phyloP scores from a whole-genome alignment of 2,113 vertebrate species.

The Chaetodon auriga region DNA sequence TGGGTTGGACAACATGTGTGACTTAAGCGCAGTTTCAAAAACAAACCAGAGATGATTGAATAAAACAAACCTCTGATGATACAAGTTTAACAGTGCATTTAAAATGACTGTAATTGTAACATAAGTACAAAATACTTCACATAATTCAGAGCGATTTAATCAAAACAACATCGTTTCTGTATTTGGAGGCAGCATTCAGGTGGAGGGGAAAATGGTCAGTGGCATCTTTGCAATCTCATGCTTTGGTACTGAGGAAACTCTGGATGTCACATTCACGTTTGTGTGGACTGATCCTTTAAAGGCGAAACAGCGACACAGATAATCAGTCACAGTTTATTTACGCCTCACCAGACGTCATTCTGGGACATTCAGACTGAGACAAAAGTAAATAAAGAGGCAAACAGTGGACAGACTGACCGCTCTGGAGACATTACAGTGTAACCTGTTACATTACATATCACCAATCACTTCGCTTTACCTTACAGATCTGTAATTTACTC shows the following conservation, averaged over 20 bases:
- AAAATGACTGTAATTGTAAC: too few species aligned
- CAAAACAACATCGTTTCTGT: neutral
- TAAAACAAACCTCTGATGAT: constrained; percentile 1
- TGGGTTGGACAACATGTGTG: neutral
- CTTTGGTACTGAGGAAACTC: constrained; percentile 54
- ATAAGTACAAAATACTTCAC: constrained; percentile 18
- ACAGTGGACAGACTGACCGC: neutral
- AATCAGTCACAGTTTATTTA: constrained; percentile 9
- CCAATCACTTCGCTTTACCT: neutral
- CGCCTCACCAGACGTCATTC: neutral
- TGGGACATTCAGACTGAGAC: neutral
- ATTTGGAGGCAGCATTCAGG: constrained; percentile 18
- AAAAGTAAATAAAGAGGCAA: neutral
- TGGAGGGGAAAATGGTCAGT: neutral
- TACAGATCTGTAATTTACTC: neutral
- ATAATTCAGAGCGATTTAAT: constrained; percentile 6
- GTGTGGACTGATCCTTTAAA: constrained; percentile 8
- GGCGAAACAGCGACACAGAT: constrained; percentile 2
- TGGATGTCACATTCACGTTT: constrained; percentile 17
- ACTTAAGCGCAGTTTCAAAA: neutral
- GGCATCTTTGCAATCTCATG: constrained; percentile 27
- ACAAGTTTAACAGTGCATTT: neutral
- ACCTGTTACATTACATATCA: neutral
- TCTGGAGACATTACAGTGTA: neutral
- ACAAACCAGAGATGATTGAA: neutral